Conservation (phyloP, 2,888 invertebrate species). For the Tanypteryx hageni region DNA sequence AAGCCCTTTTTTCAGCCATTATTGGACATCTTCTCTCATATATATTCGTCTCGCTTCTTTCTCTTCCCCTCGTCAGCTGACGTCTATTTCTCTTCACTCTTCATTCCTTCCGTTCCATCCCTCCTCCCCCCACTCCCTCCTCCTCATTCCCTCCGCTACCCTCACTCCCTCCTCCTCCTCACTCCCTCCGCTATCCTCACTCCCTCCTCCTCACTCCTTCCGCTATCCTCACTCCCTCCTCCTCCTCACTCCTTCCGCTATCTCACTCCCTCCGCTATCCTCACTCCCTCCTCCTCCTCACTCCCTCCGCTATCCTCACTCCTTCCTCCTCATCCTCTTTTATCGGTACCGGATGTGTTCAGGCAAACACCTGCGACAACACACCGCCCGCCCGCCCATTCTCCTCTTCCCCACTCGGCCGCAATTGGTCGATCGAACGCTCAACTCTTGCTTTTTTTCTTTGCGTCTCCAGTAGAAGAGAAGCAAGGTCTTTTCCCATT, state of each 20-base stretch:
- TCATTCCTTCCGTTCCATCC: background rate
- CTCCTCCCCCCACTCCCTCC: background rate
- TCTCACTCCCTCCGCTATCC: background rate
- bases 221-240: background rate
- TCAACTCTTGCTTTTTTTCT: slow-evolving; percentile 14
- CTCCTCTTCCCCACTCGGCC: background rate
- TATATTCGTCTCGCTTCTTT: background rate
- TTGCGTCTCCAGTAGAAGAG: background rate
- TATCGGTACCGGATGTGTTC: slow-evolving; percentile 36
- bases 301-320: background rate
- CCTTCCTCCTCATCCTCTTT: slow-evolving; percentile 19
- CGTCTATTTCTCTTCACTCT: background rate
- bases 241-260: background rate
- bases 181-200: background rate
- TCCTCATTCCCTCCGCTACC: background rate
- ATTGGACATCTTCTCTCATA: background rate
- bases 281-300: background rate
- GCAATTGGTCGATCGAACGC: slow-evolving; percentile 52
- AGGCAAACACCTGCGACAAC: slow-evolving; percentile 43
- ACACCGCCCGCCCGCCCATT: background rate
- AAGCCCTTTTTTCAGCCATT: background rate
- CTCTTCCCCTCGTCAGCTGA: background rate
- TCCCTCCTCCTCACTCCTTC: background rate
- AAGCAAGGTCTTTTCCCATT: slow-evolving; percentile 19
- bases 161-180: background rate